Conservation (phyloP, 2,113 vertebrate species). For the Anoplopoma fimbria region DNA sequence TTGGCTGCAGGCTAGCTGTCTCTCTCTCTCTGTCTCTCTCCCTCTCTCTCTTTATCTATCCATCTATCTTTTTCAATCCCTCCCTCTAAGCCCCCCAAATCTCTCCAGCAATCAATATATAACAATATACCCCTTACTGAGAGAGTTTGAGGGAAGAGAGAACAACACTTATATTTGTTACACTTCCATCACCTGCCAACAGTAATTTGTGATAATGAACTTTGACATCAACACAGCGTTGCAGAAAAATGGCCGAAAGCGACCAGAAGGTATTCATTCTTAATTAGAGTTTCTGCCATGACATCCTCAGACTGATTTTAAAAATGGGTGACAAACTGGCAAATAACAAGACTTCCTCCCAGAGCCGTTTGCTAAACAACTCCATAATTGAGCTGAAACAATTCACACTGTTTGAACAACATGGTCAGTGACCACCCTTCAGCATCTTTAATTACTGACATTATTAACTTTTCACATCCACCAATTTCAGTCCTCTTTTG, state of each 20-base stretch:
- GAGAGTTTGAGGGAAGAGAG: constrained; percentile 40
- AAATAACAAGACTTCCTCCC: constrained; percentile 20
- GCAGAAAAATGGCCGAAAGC: not conserved
- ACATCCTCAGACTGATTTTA: constrained; percentile 9
- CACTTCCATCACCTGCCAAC: constrained; percentile 20
- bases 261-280: constrained; percentile 13
- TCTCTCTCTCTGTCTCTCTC: constrained; percentile 3
- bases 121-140: constrained; percentile 65
- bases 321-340: constrained; percentile 1
- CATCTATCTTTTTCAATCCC: not conserved
- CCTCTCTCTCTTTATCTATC: constrained; percentile 18
- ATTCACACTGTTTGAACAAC: constrained; percentile 32
- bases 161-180: constrained; percentile 37
- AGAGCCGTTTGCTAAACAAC: constrained; percentile 38
- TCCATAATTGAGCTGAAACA: constrained; percentile 37
- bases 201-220: constrained; percentile 35
- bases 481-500: not conserved
- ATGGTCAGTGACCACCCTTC: constrained; percentile 22
- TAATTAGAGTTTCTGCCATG: constrained; percentile 30
- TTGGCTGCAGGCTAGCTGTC: constrained; percentile 58
- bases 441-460: constrained; percentile 13
- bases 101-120: constrained; percentile 74
- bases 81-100: constrained; percentile 18
- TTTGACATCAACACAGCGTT: constrained; percentile 30
- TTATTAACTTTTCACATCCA: constrained; percentile 9